Percentiles rank a stretch among this genome's conserved stretches.
Conservation (phyloP, 2,797 vertebrate genomes). For the Alcedo atthis region DNA sequence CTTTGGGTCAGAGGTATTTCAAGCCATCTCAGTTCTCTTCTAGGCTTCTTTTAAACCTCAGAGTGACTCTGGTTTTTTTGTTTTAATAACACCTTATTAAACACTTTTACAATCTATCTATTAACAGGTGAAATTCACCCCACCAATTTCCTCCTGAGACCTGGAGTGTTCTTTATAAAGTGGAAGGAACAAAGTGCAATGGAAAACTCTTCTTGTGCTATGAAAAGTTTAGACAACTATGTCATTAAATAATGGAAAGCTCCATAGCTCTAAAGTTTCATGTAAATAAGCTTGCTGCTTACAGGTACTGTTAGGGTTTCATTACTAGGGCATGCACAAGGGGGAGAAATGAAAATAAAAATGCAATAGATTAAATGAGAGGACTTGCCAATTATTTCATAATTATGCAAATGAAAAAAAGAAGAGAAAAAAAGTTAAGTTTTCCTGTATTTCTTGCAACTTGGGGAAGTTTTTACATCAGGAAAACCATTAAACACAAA, state of each 20-base stretch:
- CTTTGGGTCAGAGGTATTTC: slow-evolving; percentile 41
- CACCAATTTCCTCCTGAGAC: not conserved
- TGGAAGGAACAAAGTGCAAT: slow-evolving; percentile 32
- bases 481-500: not conserved
- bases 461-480: not conserved
- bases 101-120: not conserved
- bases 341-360: not conserved
- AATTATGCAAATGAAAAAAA: not conserved
- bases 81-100: not conserved
- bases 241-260: slow-evolving; percentile 61
- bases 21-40: not conserved
- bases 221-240: slow-evolving; percentile 56
- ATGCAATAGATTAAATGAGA: not conserved
- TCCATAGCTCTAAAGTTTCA: slow-evolving; percentile 33
- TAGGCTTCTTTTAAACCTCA: slow-evolving; percentile 22
- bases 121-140: not conserved
- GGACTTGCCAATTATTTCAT: not conserved
- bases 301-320: slow-evolving; percentile 6
- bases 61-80: slow-evolving; percentile 23
- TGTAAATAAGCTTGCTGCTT: slow-evolving; percentile 54
- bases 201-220: slow-evolving; percentile 44
- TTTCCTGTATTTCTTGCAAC: slow-evolving; percentile 16
- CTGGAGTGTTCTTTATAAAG: slow-evolving; percentile 12
- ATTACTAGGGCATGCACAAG: slow-evolving; percentile 7
- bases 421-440: not conserved